Evolutionary conservation across 2,797 vertebrate genomes (phyloP).

Genomic region (Staurois parvus): DNA sequence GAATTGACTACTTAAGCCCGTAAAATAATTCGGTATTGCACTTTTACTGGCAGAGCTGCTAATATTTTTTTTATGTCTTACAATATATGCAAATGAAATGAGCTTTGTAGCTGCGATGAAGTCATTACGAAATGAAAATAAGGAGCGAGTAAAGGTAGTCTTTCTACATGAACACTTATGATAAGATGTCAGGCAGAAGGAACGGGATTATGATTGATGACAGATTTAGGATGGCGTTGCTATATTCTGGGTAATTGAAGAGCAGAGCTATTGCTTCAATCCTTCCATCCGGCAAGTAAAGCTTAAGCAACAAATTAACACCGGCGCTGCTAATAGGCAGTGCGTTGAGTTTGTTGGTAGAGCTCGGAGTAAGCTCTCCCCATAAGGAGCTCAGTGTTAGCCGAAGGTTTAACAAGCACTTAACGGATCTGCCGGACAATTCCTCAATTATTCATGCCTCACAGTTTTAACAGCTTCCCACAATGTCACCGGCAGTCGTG

Average conservation of each 20-base stretch:
- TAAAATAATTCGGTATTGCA: not conserved
- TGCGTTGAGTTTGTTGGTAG: slow-evolving; percentile 15
- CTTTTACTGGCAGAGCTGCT: not conserved
- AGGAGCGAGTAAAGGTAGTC: slow-evolving; percentile 12
- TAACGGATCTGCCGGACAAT: slow-evolving; percentile 20
- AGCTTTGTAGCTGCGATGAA: slow-evolving; percentile 18
- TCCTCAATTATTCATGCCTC: slow-evolving; percentile 42
- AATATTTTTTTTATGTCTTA: not conserved
- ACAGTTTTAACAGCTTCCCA: slow-evolving; percentile 16
- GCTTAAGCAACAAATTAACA: slow-evolving; percentile 46
- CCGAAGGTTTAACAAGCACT: slow-evolving; percentile 33
- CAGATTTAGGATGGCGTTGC: slow-evolving; percentile 19
- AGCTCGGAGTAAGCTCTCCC: slow-evolving; percentile 13
- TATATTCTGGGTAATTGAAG: slow-evolving; percentile 38
- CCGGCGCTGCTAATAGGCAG: slow-evolving; percentile 28
- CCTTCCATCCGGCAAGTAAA: slow-evolving; percentile 5
- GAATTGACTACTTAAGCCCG: not conserved
- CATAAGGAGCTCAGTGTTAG: slow-evolving; percentile 24
- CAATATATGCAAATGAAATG: slow-evolving; percentile 30
- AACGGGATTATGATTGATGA: slow-evolving; percentile 55
- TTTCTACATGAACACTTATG: slow-evolving; percentile 34
- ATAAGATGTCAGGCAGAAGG: slow-evolving; percentile 41
- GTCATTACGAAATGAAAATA: slow-evolving; percentile 17
- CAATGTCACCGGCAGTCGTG: not conserved
- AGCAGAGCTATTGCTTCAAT: slow-evolving; percentile 16